A percentile compares a stretch with the other conserved stretches of the same genome.
phyloP scores from a whole-genome alignment of 2,888 invertebrate genomes.

The Perizoma flavofasciatum region DNA sequence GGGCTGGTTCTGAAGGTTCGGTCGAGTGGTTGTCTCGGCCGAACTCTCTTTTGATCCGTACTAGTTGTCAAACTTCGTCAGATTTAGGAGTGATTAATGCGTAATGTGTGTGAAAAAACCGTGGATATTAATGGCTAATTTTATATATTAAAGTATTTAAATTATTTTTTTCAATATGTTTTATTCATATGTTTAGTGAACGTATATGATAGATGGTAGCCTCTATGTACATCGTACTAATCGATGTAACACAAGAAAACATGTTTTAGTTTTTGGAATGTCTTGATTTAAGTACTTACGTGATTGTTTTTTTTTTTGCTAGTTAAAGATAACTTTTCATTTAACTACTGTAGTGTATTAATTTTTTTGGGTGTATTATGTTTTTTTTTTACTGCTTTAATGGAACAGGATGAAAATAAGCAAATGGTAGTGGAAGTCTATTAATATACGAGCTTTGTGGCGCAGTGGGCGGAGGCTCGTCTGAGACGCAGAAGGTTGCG shows the following conservation, averaged over 20 bases:
- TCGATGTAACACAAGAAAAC: background rate
- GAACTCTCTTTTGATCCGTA: no score
- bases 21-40: no score
- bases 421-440: no score
- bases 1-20: no score
- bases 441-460: no score
- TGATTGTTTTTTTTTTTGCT: background rate
- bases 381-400: background rate
- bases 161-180: constrained; percentile 59
- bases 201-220: constrained; percentile 5
- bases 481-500: no score
- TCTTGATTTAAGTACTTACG: constrained; percentile 2
- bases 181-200: constrained; percentile 36
- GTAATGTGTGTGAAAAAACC: no score
- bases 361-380: background rate
- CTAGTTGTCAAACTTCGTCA: no score
- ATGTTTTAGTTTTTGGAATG: background rate
- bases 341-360: background rate
- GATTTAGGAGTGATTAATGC: no score
- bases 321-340: background rate
- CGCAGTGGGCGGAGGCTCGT: no score
- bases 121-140: no score
- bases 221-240: background rate
- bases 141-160: constrained; percentile 48
- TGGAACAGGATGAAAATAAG: background rate